phyloP scores from a whole-genome alignment of 2,113 vertebrate genomes.

The Anhinga rufa region DNA sequence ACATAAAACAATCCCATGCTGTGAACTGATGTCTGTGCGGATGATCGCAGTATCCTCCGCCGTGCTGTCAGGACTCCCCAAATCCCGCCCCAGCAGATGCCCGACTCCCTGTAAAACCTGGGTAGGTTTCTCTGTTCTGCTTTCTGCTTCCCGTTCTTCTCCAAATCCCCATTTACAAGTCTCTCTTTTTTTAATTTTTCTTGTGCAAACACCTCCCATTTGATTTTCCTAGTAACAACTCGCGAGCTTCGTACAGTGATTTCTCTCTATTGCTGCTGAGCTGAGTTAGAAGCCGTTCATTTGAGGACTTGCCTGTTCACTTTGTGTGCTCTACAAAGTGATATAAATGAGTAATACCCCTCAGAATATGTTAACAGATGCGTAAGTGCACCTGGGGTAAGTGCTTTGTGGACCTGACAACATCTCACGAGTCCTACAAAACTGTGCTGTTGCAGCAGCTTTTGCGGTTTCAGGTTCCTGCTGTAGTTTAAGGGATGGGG shows the following conservation, averaged over 20 bases:
- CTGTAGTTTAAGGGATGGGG: background rate
- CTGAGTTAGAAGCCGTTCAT: background rate
- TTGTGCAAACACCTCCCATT: background rate
- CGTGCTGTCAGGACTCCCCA: background rate
- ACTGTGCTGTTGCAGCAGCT: background rate
- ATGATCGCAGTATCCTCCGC: background rate
- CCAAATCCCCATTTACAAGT: background rate
- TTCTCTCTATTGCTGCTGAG: background rate
- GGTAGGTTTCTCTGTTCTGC: background rate
- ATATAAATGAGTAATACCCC: background rate
- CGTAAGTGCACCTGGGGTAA: background rate
- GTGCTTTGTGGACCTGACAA: background rate
- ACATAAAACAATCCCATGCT: background rate
- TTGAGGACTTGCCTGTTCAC: background rate
- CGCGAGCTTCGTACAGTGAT: fast-evolving
- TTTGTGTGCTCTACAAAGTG: background rate
- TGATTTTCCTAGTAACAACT: background rate
- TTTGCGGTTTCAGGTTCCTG: background rate
- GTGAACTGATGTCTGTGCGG: background rate
- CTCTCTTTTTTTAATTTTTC: background rate
- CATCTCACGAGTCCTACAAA: background rate
- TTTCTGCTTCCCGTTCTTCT: background rate
- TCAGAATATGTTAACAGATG: background rate
- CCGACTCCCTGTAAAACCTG: background rate
- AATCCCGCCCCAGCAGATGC: background rate